phyloP scores from a whole-genome alignment of 2,888 invertebrate species.

The Morinoia aosen region DNA sequence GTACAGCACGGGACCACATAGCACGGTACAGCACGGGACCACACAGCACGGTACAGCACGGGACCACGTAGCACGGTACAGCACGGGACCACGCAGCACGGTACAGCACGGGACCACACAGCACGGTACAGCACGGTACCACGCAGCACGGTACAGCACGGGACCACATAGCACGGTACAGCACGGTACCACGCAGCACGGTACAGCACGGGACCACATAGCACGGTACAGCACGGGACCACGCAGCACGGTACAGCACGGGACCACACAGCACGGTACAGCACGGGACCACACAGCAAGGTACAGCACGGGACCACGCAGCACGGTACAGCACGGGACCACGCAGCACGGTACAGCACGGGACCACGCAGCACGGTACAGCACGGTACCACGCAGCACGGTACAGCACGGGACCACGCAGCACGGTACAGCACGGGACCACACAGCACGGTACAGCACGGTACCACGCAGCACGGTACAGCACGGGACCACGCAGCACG shows the following conservation, averaged over 20 bases:
- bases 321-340: not conserved
- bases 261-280: not conserved
- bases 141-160: not conserved
- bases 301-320: too few species aligned
- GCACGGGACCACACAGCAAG: not conserved
- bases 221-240: not conserved
- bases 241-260: not conserved
- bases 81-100: not conserved
- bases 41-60: not conserved
- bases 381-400: not conserved
- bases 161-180: not conserved
- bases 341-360: not conserved
- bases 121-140: not conserved
- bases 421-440: too few species aligned
- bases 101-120: not conserved
- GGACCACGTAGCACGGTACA: not conserved
- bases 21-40: not conserved
- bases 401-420: too few species aligned
- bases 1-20: not conserved
- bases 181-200: not conserved
- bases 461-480: not conserved
- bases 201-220: not conserved
- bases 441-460: not conserved
- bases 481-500: not conserved
- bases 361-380: not conserved